A percentile compares a stretch with the other conserved stretches of the same genome.
These are phyloP conservation scores for Rhinolophus ferrumequinum DNA, from an alignment of 2,113 vertebrate species.

Conservation along the genomic window DNA sequence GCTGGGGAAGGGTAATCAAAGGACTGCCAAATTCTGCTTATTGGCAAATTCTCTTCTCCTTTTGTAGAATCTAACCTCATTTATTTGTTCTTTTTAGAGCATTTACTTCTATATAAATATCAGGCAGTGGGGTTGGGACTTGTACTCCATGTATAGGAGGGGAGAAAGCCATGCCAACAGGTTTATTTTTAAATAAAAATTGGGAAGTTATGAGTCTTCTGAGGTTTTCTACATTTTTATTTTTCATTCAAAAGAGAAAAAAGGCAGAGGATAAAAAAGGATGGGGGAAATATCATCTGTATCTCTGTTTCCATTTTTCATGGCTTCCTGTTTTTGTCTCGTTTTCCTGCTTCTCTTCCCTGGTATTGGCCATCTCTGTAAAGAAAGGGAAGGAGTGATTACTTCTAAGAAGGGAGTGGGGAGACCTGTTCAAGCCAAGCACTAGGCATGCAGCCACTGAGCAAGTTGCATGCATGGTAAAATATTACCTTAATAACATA, in stretches of 20 bases:
- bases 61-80: constrained; percentile 46
- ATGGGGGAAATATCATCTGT: background rate
- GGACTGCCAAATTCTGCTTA: constrained; percentile 21
- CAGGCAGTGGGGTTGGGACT: constrained; percentile 46
- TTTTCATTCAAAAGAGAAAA: constrained; percentile 56
- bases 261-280: background rate
- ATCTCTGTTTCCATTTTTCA: constrained; percentile 48
- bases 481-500: constrained; percentile 79
- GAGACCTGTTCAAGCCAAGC: background rate
- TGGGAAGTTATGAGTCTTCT: constrained; percentile 64
- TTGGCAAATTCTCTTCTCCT: constrained; percentile 48
- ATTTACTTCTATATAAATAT: constrained; percentile 71
- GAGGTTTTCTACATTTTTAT: constrained; percentile 72
- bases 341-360: background rate
- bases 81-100: constrained; percentile 71
- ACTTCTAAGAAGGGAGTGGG: constrained; percentile 64
- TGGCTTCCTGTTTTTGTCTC: background rate
- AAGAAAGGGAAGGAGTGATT: constrained; percentile 76
- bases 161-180: background rate
- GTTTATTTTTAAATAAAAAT: constrained; percentile 78
- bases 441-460: constrained; percentile 70
- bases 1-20: background rate
- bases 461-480: constrained; percentile 68
- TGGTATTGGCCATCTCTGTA: constrained; percentile 44
- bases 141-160: background rate